Conservation (phyloP, 2,113 vertebrate genomes). For the Oenanthe melanoleuca region DNA sequence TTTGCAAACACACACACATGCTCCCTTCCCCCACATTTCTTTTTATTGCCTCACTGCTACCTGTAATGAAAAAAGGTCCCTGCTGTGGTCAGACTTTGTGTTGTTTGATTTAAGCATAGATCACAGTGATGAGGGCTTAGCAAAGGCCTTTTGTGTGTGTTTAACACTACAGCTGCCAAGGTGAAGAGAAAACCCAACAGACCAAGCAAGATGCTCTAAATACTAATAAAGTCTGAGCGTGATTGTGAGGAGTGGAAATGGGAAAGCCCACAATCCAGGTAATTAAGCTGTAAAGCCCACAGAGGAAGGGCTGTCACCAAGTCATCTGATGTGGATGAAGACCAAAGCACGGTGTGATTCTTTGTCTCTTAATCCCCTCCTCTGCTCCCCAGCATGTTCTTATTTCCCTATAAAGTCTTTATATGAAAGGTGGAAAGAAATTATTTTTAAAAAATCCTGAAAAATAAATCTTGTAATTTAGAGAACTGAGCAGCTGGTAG, state of each 20-base stretch:
- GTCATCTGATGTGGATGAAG: conserved; percentile 62
- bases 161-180: conserved; percentile 36
- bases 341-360: conserved; percentile 43
- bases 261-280: conserved; percentile 48
- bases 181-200: background rate
- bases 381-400: conserved; percentile 43
- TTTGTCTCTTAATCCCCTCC: conserved; percentile 59
- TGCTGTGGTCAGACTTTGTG: background rate
- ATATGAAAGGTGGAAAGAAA: conserved; percentile 12
- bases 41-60: conserved; percentile 28
- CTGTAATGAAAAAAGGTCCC: conserved; percentile 26
- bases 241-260: conserved; percentile 37
- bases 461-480: conserved; percentile 79
- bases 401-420: conserved; percentile 54
- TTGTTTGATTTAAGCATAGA: conserved; percentile 30
- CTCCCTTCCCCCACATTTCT: background rate
- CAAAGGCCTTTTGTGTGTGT: background rate
- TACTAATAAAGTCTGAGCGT: conserved; percentile 32
- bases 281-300: conserved; percentile 71
- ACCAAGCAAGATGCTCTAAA: conserved; percentile 13
- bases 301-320: conserved; percentile 61
- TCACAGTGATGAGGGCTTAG: background rate
- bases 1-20: background rate
- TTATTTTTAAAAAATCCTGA: conserved; percentile 47
- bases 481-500: conserved; percentile 75